Base-by-base conservation (phyloP, 2,797 vertebrate species). In the Danio choprae region DNA sequence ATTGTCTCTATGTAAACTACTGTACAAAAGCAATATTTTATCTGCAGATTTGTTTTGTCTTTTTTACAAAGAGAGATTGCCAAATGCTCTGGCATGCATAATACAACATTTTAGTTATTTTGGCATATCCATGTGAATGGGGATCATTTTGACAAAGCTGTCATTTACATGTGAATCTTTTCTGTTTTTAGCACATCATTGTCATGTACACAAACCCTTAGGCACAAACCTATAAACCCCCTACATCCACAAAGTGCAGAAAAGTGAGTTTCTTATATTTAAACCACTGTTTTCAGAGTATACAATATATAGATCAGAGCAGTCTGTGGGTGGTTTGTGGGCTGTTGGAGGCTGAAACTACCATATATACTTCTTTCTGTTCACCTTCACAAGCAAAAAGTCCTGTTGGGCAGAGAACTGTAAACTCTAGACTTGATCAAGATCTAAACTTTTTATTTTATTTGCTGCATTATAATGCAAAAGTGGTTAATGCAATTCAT, bases 241-340 rank as follows among this genome's bases (percentile, higher is more conserved):
- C 12, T 48, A 38, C 48, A 13, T 51, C 16, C 16, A 40, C 53
- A 38, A 53, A 53, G 18, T 38, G 40, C 16, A 20, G 36, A 13
- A n/a, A 53, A 70, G 10, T 51, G 6, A 55, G 16, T 53, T 2
- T 18, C 18, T 70, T 53, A 53, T 53, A 41, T 70, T 70, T 55
- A 18, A 70, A 41, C 36, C 50, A 71, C 20, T 71, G 50, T 71
- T 71, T 68, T 55, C 41, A 55, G n/a, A 29, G 29, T 29, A 29
- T 29, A 29, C 29, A 29, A 29, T 29, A 7, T 36, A 36, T 16
- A 8, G 44, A 50, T 68, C 64, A 48, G 43, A 50, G 41, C n/a
- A 55, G 4, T 41, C n/a, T 70, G 16, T 55, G 50, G 50, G 68
- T 70, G 36, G 50, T 70, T 41, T 41, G 68, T 41, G 68, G 50